Percentiles rank a stretch among this genome's conserved stretches.
phyloP scores from a whole-genome alignment of 2,113 vertebrate species.

The Rhodinocichla rosea region DNA sequence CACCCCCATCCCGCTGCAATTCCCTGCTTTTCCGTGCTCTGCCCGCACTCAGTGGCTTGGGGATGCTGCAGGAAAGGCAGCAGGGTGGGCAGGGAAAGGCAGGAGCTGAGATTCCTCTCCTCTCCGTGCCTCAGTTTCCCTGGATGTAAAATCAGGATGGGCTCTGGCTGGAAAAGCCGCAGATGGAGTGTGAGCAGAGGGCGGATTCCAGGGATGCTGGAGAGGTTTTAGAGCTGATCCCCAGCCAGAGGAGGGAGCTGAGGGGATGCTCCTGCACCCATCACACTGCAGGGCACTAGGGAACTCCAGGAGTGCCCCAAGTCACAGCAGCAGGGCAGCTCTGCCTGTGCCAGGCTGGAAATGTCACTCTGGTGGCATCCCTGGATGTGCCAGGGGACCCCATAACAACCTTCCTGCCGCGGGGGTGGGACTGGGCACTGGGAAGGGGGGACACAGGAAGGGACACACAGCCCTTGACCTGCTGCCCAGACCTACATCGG shows the following conservation, averaged over 20 bases:
- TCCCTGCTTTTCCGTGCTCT: not conserved
- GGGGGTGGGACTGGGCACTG: fast-evolving
- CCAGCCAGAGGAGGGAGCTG: not conserved
- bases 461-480: slow-evolving; percentile 57
- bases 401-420: not conserved
- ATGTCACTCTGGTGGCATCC: fast-evolving
- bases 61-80: not conserved
- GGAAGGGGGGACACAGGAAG: not conserved
- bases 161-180: not conserved
- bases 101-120: fast-evolving
- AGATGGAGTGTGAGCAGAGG: not conserved
- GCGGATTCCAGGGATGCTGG: not conserved
- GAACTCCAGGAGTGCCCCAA: not conserved
- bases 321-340: not conserved
- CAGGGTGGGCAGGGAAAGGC: not conserved
- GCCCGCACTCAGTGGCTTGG: fast-evolving
- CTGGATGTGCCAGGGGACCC: not conserved
- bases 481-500: slow-evolving; percentile 89
- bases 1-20: not conserved
- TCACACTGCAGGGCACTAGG: fast-evolving
- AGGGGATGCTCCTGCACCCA: not conserved
- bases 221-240: not conserved
- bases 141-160: not conserved
- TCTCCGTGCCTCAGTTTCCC: not conserved
- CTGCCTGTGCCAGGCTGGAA: not conserved